phyloP scores from a whole-genome alignment of 1,140 invertebrate species.

The Drosophila novamexicana region DNA sequence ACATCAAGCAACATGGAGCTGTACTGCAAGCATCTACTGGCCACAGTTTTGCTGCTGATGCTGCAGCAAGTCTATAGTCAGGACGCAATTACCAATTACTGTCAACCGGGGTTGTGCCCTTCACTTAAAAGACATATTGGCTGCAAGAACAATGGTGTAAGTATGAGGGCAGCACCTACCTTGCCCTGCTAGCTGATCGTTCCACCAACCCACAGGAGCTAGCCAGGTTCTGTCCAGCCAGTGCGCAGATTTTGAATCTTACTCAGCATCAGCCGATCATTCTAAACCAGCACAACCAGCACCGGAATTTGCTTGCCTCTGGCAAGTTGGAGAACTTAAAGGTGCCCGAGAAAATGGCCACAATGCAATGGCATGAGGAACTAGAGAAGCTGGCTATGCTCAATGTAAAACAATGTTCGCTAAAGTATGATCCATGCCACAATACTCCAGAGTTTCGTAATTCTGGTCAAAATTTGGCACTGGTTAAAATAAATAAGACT shows the following conservation, averaged over 20 bases:
- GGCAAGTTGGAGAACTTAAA: constrained; percentile 42
- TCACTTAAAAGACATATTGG: constrained; percentile 54
- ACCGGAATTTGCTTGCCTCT: constrained; percentile 51
- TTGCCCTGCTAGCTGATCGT: background rate
- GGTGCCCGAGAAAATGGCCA: constrained; percentile 60
- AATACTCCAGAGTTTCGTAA: constrained; percentile 51
- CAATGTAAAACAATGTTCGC: constrained; percentile 57
- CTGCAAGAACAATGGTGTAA: constrained; percentile 60
- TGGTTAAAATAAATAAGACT: constrained; percentile 26
- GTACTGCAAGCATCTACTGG: constrained; percentile 12
- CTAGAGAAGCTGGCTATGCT: constrained; percentile 49
- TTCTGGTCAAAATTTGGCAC: constrained; percentile 59
- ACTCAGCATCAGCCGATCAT: constrained; percentile 38
- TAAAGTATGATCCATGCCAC: constrained; percentile 55
- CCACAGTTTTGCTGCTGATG: constrained; percentile 10
- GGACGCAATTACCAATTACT: constrained; percentile 44
- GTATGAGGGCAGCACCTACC: constrained; percentile 1
- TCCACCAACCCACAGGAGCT: constrained; percentile 22
- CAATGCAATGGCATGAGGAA: constrained; percentile 54
- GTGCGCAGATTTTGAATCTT: constrained; percentile 44
- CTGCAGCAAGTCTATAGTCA: constrained; percentile 12
- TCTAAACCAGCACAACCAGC: constrained; percentile 47
- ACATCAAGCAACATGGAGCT: constrained; percentile 28
- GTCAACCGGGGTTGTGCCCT: constrained; percentile 44
- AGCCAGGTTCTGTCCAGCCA: constrained; percentile 24